These are phyloP conservation scores for Lithophane socia DNA, from an alignment of 2,888 invertebrate genomes.

Conservation along the genomic window DNA sequence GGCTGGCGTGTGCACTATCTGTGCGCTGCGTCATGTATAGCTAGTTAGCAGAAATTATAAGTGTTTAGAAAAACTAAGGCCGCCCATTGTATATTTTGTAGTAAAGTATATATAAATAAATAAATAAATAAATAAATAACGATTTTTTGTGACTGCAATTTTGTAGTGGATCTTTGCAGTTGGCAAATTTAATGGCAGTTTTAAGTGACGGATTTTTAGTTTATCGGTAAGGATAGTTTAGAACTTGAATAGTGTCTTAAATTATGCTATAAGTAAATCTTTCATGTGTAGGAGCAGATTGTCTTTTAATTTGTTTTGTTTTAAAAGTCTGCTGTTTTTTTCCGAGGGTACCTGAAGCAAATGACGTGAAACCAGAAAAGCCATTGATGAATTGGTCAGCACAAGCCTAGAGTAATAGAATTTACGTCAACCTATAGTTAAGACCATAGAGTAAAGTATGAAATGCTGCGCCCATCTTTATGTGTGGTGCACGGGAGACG, in stretches of 20 bases:
- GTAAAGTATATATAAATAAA: too few species aligned
- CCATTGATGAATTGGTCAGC: not conserved
- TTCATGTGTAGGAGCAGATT: not conserved
- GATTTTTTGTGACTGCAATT: constrained; percentile 14
- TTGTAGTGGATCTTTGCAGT: not conserved
- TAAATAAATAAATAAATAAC: too few species aligned
- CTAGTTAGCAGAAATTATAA: constrained; percentile 68
- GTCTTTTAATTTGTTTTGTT: not conserved
- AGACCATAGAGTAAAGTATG: constrained; percentile 5
- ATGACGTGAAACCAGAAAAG: too few species aligned
- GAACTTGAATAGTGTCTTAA: not conserved
- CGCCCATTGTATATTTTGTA: too few species aligned
- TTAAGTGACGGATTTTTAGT: not conserved
- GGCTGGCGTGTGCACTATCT: constrained; percentile 74
- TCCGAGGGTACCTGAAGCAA: not conserved
- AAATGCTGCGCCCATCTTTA: constrained; percentile 27
- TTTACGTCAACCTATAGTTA: not conserved
- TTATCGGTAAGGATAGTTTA: not conserved
- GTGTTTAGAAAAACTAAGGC: constrained; percentile 59
- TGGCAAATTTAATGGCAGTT: not conserved
- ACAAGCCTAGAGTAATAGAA: not conserved
- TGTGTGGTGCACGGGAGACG: constrained; percentile 48
- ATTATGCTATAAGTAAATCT: not conserved
- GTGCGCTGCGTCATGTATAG: constrained; percentile 71
- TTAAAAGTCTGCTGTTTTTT: too few species aligned